phyloP scores from a whole-genome alignment of 2,888 invertebrate genomes.

The Macrophya alboannulata region DNA sequence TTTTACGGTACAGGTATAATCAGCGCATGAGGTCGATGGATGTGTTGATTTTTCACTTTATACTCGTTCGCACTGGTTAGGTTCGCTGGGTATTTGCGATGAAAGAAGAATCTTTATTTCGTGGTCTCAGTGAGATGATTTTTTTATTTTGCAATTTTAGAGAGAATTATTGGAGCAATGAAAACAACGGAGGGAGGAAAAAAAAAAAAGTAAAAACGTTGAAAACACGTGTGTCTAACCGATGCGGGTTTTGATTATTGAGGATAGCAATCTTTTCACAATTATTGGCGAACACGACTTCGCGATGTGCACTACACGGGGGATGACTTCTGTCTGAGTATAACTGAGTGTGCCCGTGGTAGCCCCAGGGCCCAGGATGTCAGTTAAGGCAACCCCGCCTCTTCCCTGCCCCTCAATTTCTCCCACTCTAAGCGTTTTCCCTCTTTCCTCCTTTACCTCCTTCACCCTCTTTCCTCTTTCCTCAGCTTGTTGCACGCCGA shows the following conservation, averaged over 20 bases:
- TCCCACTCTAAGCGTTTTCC: slow-evolving; percentile 51
- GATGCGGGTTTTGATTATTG: not conserved
- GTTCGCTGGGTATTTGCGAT: not conserved
- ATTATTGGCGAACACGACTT: slow-evolving; percentile 15
- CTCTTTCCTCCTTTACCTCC: slow-evolving; percentile 41
- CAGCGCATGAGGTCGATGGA: not conserved
- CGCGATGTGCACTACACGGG: slow-evolving; percentile 46
- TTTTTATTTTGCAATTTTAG: not conserved
- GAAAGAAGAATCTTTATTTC: not conserved
- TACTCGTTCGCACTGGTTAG: slow-evolving; percentile 3
- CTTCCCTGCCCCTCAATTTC: slow-evolving; percentile 66
- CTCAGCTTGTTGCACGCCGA: slow-evolving; percentile 43
- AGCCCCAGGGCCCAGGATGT: slow-evolving; percentile 42
- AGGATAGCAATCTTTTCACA: not conserved
- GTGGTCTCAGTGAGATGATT: not conserved
- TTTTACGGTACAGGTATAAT: not conserved
- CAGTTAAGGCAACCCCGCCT: slow-evolving; percentile 58
- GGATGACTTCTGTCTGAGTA: slow-evolving; percentile 53
- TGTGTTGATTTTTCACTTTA: not conserved
- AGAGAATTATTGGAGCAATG: not conserved
- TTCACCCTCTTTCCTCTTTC: slow-evolving; percentile 46
- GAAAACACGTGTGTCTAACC: slow-evolving; percentile 23
- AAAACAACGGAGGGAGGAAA: not conserved
- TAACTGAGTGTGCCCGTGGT: slow-evolving; percentile 6
- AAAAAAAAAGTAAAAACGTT: slow-evolving; percentile 17